Evolutionary conservation across 2,797 vertebrate species (phyloP).

Genomic region (Harpagifer antarcticus): DNA sequence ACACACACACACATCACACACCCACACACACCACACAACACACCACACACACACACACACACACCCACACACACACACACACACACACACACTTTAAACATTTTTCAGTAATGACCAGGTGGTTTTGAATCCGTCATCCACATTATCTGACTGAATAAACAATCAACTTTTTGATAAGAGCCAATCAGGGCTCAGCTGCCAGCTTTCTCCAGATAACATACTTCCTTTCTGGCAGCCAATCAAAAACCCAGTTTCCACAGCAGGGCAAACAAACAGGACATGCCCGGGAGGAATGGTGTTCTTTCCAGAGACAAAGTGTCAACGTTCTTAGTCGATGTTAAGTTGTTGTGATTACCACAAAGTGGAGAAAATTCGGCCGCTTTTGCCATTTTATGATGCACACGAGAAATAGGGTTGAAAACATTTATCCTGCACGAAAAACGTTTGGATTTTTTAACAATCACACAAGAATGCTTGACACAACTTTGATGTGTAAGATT

Average conservation of each 20-base stretch:
- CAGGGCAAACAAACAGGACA: conserved; percentile 15
- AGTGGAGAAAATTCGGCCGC: neutral
- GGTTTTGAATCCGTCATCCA: conserved; percentile 11
- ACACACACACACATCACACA: no score
- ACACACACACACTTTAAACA: no score
- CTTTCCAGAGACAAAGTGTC: conserved; percentile 2
- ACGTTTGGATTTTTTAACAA: no score
- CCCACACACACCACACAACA: no score
- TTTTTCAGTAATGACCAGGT: neutral
- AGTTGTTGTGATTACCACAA: neutral
- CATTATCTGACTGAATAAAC: conserved; percentile 28
- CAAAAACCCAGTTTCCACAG: conserved; percentile 38
- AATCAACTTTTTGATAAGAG: conserved; percentile 31
- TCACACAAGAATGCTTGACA: no score
- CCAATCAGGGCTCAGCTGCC: conserved; percentile 44
- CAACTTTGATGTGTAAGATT: no score
- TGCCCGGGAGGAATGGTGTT: neutral
- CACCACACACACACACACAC: no score
- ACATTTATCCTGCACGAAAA: no score
- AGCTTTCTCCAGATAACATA: conserved; percentile 60
- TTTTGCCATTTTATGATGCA: neutral
- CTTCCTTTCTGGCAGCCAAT: conserved; percentile 70
- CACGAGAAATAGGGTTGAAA: neutral
- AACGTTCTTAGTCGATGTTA: conserved; percentile 1
- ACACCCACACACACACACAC: no score